Percentiles rank a stretch among this genome's conserved stretches.
Evolutionary conservation across 2,113 vertebrate species (phyloP).

Genomic region (Pomatorhinus ruficollis): DNA sequence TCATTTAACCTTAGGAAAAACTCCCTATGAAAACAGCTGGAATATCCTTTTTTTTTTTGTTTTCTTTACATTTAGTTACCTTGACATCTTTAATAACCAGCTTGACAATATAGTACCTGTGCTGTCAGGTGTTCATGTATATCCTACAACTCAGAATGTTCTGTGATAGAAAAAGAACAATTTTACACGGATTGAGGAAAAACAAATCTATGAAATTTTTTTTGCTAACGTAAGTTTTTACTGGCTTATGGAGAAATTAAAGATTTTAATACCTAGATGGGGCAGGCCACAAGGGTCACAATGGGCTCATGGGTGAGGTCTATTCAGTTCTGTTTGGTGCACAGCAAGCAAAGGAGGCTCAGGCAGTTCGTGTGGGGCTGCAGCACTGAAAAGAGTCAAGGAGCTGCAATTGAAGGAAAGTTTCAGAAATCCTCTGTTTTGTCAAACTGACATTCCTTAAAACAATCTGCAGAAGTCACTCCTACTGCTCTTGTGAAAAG

Average conservation of each 20-base stretch:
- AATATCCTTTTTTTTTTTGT: neutral
- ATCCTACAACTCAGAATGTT: neutral
- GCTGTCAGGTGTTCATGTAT: neutral
- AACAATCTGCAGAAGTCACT: rapidly evolving
- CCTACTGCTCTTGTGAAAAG: neutral
- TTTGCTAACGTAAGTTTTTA: neutral
- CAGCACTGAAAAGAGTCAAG: neutral
- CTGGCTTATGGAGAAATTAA: neutral
- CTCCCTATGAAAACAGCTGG: neutral
- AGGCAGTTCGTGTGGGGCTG: neutral
- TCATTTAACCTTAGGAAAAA: neutral
- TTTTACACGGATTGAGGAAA: neutral
- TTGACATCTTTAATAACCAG: neutral
- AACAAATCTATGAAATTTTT: neutral
- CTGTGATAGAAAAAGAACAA: neutral
- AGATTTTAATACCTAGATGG: neutral
- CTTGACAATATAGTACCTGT: neutral
- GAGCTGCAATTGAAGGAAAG: neutral
- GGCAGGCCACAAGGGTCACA: neutral
- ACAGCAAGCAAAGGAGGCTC: neutral
- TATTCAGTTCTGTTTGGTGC: neutral
- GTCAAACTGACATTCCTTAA: neutral
- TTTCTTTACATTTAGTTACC: neutral
- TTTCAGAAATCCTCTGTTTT: neutral
- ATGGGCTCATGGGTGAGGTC: neutral